phyloP scores from a whole-genome alignment of 2,888 invertebrate species.

The Poecilus cupreus region DNA sequence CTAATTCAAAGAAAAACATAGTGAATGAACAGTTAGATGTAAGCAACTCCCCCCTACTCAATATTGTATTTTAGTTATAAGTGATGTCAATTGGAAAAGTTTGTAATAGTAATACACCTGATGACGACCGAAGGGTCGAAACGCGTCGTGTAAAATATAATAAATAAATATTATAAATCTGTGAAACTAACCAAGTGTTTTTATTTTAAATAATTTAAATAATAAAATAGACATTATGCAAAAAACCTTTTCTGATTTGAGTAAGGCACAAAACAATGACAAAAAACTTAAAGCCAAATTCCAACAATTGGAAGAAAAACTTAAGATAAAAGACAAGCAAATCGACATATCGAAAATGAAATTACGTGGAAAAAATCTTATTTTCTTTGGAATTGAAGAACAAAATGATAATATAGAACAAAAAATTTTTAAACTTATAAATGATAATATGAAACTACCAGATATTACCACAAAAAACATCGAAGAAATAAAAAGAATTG shows the following conservation, averaged over 20 bases:
- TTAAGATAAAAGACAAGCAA: background rate
- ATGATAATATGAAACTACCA: background rate
- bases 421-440: background rate
- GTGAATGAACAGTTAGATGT: too few relatives aligned
- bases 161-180: too few relatives aligned
- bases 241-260: background rate
- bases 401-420: background rate
- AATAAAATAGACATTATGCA: background rate
- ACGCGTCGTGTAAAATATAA: too few relatives aligned
- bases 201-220: too few relatives aligned
- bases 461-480: background rate
- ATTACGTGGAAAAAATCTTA: background rate
- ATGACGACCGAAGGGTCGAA: too few relatives aligned
- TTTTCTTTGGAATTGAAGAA: background rate
- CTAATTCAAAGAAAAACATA: too few relatives aligned
- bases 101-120: too few relatives aligned
- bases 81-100: too few relatives aligned
- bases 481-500: too few relatives aligned
- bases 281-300: background rate
- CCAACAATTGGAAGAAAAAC: background rate
- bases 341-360: background rate
- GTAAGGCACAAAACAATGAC: background rate
- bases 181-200: too few relatives aligned
- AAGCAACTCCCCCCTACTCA: too few relatives aligned
- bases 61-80: too few relatives aligned